Conservation (phyloP, 1,140 invertebrate genomes). For the Idris sp. region DNA sequence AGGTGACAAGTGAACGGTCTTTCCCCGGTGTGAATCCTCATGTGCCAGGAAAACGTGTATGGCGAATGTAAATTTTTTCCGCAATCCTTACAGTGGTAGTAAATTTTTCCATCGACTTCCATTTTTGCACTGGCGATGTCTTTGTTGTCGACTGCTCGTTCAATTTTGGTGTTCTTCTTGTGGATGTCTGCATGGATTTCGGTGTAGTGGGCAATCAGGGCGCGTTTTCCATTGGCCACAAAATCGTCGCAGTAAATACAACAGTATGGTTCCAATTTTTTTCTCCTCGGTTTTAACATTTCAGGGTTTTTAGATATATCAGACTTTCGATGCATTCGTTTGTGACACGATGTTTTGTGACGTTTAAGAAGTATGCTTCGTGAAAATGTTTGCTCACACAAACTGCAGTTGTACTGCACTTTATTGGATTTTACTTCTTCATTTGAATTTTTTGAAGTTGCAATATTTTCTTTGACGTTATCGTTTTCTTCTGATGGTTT, state of each 20-base stretch:
- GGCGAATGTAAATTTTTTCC: slow-evolving; percentile 81
- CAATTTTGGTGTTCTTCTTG: slow-evolving; percentile 53
- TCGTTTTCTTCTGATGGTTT: no score
- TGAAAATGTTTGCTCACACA: no score
- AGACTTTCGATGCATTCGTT: no score
- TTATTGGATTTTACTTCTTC: no score
- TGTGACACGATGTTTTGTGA: no score
- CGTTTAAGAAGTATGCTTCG: no score
- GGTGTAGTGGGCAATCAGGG: slow-evolving; percentile 65
- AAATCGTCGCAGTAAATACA: slow-evolving; percentile 71
- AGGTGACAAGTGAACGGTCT: slow-evolving; percentile 85
- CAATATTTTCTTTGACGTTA: slow-evolving; percentile 1
- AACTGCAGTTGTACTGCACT: no score
- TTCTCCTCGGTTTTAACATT: slow-evolving; percentile 7
- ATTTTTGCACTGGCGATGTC: slow-evolving; percentile 73
- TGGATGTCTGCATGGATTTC: slow-evolving; percentile 65
- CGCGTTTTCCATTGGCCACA: slow-evolving; percentile 62
- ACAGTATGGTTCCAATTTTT: slow-evolving; percentile 50
- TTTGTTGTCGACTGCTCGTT: slow-evolving; percentile 69
- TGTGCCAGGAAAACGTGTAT: slow-evolving; percentile 81
- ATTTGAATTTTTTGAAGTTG: no score
- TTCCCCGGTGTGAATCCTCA: slow-evolving; percentile 85
- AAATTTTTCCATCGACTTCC: slow-evolving; percentile 75
- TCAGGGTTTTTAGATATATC: no score
- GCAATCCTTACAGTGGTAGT: slow-evolving; percentile 81